phyloP scores from a whole-genome alignment of 2,888 invertebrate species.

The Bedellia somnulentella region DNA sequence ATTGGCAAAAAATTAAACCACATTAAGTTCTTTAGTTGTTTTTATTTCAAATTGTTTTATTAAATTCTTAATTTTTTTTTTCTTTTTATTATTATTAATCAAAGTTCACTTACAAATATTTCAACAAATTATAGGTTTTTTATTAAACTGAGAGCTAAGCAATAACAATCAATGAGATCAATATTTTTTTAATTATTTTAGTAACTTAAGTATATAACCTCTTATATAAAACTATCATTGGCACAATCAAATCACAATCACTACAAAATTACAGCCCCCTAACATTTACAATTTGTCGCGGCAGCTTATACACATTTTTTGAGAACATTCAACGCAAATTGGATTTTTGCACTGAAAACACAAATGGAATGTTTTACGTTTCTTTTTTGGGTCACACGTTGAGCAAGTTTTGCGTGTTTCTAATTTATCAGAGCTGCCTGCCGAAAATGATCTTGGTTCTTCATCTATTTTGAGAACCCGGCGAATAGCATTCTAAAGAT shows the following conservation, averaged over 20 bases:
- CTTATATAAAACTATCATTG: constrained; percentile 6
- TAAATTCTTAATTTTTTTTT: not conserved
- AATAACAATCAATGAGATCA: constrained; percentile 2
- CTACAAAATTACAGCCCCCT: constrained; percentile 5
- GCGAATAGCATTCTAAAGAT: constrained; percentile 5
- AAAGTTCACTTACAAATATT: not conserved
- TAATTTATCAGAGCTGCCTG: constrained; percentile 1
- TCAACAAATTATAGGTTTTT: not conserved
- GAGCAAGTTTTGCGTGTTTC: constrained; percentile 7
- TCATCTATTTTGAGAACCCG: constrained; percentile 8
- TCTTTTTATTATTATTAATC: constrained; percentile 5
- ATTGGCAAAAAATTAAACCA: not conserved
- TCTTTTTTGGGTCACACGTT: not conserved
- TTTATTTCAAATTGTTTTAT: constrained; percentile 5
- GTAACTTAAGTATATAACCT: constrained; percentile 5
- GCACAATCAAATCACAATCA: constrained; percentile 6
- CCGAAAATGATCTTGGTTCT: constrained; percentile 4
- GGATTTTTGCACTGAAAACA: constrained; percentile 8
- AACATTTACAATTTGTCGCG: not conserved
- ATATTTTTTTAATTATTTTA: constrained; percentile 4
- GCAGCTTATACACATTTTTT: constrained; percentile 6
- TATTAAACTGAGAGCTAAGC: constrained; percentile 3
- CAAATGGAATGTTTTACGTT: constrained; percentile 8
- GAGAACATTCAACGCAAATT: constrained; percentile 8
- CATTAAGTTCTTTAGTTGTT: not conserved